These are phyloP conservation scores for Sycobia sp. DNA, from an alignment of 1,140 invertebrate genomes.

Conservation along the genomic window DNA sequence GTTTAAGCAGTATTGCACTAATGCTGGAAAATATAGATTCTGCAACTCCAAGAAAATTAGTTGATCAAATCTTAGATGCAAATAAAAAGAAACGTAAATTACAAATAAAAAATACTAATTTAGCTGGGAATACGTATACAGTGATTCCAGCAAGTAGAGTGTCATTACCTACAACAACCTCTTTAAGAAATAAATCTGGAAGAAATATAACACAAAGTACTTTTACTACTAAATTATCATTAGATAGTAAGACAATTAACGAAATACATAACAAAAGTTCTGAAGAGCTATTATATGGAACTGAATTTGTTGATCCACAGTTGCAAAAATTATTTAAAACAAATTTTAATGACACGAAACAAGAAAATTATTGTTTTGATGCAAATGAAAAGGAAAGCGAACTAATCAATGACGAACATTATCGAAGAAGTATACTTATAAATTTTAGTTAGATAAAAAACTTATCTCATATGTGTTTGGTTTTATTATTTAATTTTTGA, in stretches of 20 bases:
- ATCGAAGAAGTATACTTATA: too few species aligned
- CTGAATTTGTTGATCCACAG: slow-evolving; percentile 2
- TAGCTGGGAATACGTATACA: slow-evolving; percentile 38
- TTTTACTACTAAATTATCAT: slow-evolving; percentile 42
- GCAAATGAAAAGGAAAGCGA: not conserved
- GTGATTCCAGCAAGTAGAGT: slow-evolving; percentile 33
- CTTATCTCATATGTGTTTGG: too few species aligned
- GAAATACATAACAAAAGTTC: slow-evolving; percentile 12
- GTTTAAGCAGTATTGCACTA: slow-evolving; percentile 53
- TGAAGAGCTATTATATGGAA: slow-evolving; percentile 4
- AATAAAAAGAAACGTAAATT: slow-evolving; percentile 46
- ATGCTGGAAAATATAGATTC: slow-evolving; percentile 46
- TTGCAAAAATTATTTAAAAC: slow-evolving; percentile 16
- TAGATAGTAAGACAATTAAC: slow-evolving; percentile 41
- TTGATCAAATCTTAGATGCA: slow-evolving; percentile 52
- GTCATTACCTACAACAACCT: slow-evolving; percentile 37
- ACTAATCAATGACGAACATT: too few species aligned
- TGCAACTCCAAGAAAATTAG: slow-evolving; percentile 48
- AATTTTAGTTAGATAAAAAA: too few species aligned
- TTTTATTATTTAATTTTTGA: not conserved
- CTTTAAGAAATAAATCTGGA: slow-evolving; percentile 29
- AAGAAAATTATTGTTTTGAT: not conserved
- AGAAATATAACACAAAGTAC: slow-evolving; percentile 30
- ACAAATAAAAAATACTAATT: slow-evolving; percentile 1
- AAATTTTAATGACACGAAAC: not conserved